Percentiles rank a stretch among this genome's conserved stretches.
Conservation (phyloP, 1,140 invertebrate genomes). For the Hyposmocoma kahamanoa region DNA sequence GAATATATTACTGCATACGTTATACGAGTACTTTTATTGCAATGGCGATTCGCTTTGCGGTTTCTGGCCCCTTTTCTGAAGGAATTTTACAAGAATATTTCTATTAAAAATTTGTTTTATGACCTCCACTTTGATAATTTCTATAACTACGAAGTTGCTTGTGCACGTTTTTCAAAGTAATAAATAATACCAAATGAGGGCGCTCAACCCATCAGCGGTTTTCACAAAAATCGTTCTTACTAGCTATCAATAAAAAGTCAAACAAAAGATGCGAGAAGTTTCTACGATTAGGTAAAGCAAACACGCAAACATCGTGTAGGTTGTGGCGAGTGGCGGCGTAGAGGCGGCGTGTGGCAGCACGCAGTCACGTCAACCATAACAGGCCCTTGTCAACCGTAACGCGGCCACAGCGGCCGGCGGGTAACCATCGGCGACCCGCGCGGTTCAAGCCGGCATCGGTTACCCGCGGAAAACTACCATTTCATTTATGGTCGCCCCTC, state of each 20-base stretch:
- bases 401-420: slow-evolving; percentile 48
- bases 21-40: slow-evolving; percentile 31
- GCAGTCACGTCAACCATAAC: slow-evolving; percentile 37
- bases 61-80: no score
- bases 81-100: no score
- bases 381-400: slow-evolving; percentile 69
- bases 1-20: no score
- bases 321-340: slow-evolving; percentile 1
- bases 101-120: no score
- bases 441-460: slow-evolving; percentile 33
- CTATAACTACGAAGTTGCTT: no score
- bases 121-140: no score
- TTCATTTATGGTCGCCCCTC: slow-evolving; percentile 64
- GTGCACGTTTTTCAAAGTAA: no score
- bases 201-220: no score
- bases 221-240: no score
- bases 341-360: slow-evolving; percentile 5
- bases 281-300: no score
- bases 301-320: slow-evolving; percentile 31
- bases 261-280: no score
- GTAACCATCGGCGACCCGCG: slow-evolving; percentile 29
- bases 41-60: slow-evolving; percentile 16
- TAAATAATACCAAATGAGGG: no score
- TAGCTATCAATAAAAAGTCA: neutral
- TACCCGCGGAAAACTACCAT: slow-evolving; percentile 63